These are phyloP conservation scores for Pollicipes pollicipes DNA, from an alignment of 1,140 invertebrate species.

Conservation along the genomic window DNA sequence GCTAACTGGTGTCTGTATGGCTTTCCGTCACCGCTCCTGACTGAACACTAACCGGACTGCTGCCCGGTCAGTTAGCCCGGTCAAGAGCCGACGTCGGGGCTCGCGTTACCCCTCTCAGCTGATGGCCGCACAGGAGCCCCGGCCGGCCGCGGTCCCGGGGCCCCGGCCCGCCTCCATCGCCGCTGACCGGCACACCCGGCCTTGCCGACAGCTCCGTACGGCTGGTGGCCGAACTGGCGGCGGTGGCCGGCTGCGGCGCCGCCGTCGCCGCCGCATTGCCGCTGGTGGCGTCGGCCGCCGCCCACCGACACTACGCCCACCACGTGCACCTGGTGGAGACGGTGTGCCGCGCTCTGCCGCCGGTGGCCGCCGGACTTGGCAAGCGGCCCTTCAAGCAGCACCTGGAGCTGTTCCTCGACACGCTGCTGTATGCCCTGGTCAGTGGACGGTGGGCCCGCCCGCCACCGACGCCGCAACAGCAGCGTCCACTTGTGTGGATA, in stretches of 20 bases:
- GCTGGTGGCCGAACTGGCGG: slow-evolving; percentile 31
- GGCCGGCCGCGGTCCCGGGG: slow-evolving; percentile 26
- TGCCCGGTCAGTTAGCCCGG: slow-evolving; percentile 28
- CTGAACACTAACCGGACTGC: too few relatives aligned
- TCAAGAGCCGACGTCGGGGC: slow-evolving; percentile 17
- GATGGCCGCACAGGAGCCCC: slow-evolving; percentile 19
- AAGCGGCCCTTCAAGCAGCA: slow-evolving; percentile 34
- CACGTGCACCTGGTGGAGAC: slow-evolving; percentile 35
- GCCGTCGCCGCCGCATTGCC: slow-evolving; percentile 20
- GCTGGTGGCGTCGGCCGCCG: slow-evolving; percentile 27
- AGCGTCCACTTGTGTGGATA: neutral
- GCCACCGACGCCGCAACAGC: neutral
- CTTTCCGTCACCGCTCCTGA: too few relatives aligned
- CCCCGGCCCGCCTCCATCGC: slow-evolving; percentile 32
- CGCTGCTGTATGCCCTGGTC: slow-evolving; percentile 35
- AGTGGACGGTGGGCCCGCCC: too few relatives aligned
- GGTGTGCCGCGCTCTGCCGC: slow-evolving; percentile 34
- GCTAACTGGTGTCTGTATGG: too few relatives aligned
- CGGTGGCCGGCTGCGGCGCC: slow-evolving; percentile 21
- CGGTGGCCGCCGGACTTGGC: slow-evolving; percentile 32
- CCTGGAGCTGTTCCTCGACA: slow-evolving; percentile 34
- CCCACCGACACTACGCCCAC: slow-evolving; percentile 31
- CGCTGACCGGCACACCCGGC: slow-evolving; percentile 17
- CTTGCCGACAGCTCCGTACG: slow-evolving; percentile 30
- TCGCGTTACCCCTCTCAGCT: too few relatives aligned